phyloP scores from a whole-genome alignment of 2,113 vertebrate genomes.

The Xenopus laevis region DNA sequence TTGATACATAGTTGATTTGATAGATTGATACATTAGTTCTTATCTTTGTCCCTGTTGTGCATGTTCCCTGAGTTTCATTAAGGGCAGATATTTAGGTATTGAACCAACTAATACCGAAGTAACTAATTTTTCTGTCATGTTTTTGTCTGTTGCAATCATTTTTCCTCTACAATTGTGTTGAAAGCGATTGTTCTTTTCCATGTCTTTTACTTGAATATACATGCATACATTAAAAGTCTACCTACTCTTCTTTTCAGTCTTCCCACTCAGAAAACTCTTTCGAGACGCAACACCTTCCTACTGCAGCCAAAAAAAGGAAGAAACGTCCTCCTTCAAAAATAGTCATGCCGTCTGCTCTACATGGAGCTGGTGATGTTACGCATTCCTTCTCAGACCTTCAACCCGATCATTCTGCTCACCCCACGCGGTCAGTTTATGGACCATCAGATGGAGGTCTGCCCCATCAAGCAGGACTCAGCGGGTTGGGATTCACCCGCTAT shows the following conservation, averaged over 20 bases:
- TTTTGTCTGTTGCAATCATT: no score
- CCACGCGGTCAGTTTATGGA: constrained; percentile 48
- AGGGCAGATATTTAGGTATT: no score
- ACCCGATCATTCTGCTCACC: constrained; percentile 71
- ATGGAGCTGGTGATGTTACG: constrained; percentile 40
- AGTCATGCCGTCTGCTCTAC: constrained; percentile 9
- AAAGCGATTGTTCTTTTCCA: no score
- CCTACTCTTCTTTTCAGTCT: constrained; percentile 7
- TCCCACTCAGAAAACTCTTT: constrained; percentile 53
- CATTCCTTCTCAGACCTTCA: constrained; percentile 67
- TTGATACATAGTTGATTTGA: no score
- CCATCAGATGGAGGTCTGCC: constrained; percentile 30
- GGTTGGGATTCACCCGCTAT: constrained; percentile 59
- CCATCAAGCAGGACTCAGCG: constrained; percentile 67
- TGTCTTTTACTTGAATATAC: no score
- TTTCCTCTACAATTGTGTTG: no score
- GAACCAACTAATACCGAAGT: no score
- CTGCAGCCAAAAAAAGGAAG: constrained; percentile 51
- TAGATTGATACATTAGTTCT: no score
- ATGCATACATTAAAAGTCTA: no score
- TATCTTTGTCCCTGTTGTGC: no score
- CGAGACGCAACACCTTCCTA: constrained; percentile 47
- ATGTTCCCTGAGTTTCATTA: no score
- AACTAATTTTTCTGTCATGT: no score
- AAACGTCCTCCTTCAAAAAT: constrained; percentile 38